Evolutionary conservation across 23 tunicate genomes (phyloP), one percentile per base, ranked within the genome.

Genomic region (Phallusia fumigata): DNA sequence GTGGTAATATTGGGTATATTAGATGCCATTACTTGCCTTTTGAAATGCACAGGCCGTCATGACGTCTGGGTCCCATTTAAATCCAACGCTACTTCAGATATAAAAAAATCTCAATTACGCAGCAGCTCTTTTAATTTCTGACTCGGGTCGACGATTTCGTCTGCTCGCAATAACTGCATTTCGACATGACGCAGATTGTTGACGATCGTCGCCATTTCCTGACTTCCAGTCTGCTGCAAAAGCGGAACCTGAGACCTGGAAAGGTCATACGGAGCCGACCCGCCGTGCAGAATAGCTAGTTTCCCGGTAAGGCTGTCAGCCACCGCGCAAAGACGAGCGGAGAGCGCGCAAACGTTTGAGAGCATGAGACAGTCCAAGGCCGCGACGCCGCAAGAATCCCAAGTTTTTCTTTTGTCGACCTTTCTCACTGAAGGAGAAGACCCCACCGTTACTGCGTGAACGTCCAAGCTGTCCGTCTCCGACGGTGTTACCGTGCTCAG

Each of bases 161-260:
- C 88, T 18, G 94, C 94, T 18, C 88, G 81, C 50, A 79, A 35
- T 49, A 89, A 65, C 69, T 89, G 94, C 88, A 82, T 82, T 33
- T 94, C 98, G 15, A 94, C 84, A 30, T 83, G 88, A 0, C 98
- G 87, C 52, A 94, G 82, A 53, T 94, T 94, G 75, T 89, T 94
- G 65, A 94, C 90, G 40, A 94, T 84, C 49, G 77, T n/a, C 32
- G 98, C 98, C 98, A 94, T 94, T 53, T 94, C 98, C 79, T 89
- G 88, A 28, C 90, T 76, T 0, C 88, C 79, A 6, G 98, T 94
- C 45, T 94, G 98, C 86, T 89, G 98, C 49, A 94, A 77, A 18
- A 94, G 88, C 32, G 98, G 98, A 16, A 94, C 98, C 35, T 94
- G 86, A 34, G 91, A 81, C 80, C 78, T 79, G 22, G 87, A 64